Evolutionary conservation across 2,888 invertebrate species (phyloP).

Genomic region (Drosophila putrida): DNA sequence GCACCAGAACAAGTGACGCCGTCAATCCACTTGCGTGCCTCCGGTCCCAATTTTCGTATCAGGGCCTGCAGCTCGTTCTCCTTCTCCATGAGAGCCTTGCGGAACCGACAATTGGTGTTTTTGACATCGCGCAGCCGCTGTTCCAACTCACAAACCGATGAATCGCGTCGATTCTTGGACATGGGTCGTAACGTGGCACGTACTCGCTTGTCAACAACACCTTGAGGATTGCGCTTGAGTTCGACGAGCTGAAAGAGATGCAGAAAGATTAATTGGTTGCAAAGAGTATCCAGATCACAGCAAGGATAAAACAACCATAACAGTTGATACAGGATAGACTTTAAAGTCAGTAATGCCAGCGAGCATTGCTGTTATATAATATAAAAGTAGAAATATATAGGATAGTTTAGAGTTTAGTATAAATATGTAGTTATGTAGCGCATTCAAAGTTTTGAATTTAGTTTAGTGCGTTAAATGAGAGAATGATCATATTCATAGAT

Average conservation of each 20-base stretch:
- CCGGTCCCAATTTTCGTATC: slow-evolving; percentile 85
- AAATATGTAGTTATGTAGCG: slow-evolving; percentile 75
- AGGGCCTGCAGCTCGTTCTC: slow-evolving; percentile 91
- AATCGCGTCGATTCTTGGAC: slow-evolving; percentile 92
- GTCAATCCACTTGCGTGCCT: slow-evolving; percentile 85
- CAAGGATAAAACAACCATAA: slow-evolving; percentile 44
- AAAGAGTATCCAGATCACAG: slow-evolving; percentile 28
- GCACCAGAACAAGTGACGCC: slow-evolving; percentile 81
- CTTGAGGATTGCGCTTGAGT: slow-evolving; percentile 93
- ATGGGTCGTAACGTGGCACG: slow-evolving; percentile 94
- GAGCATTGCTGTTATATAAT: slow-evolving; percentile 31
- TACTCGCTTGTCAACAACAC: slow-evolving; percentile 92
- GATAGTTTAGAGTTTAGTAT: slow-evolving; percentile 48
- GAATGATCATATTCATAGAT: slow-evolving; percentile 41
- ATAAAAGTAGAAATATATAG: neutral
- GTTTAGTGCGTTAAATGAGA: slow-evolving; percentile 52
- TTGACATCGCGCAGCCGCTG: slow-evolving; percentile 93
- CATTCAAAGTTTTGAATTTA: slow-evolving; percentile 64
- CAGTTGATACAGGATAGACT: slow-evolving; percentile 33
- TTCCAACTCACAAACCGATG: slow-evolving; percentile 93
- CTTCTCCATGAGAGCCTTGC: slow-evolving; percentile 93
- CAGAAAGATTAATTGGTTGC: slow-evolving; percentile 8
- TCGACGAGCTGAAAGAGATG: slow-evolving; percentile 91
- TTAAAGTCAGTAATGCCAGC: slow-evolving; percentile 13
- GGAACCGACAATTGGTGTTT: slow-evolving; percentile 92